Conservation (phyloP, 2,797 vertebrate genomes). For the Natrix natrix region DNA sequence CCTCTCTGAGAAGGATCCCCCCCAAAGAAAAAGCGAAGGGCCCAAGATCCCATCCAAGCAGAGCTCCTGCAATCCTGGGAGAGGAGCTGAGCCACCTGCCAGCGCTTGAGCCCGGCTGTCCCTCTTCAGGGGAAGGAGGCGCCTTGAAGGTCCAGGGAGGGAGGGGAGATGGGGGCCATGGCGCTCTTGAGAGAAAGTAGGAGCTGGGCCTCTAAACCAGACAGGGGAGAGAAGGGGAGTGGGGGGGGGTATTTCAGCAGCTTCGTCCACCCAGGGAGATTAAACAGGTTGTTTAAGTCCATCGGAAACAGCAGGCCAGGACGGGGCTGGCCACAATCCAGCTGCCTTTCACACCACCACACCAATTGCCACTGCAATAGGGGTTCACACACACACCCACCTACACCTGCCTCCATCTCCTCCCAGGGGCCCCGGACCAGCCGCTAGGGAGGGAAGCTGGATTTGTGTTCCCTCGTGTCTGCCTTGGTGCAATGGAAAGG, state of each 20-base stretch:
- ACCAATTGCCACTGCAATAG: conserved; percentile 47
- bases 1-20: neutral
- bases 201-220: conserved; percentile 61
- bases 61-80: too few species aligned
- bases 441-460: neutral
- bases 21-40: neutral
- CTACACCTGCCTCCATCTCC: conserved; percentile 17
- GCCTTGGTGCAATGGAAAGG: neutral
- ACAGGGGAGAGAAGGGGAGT: too few species aligned
- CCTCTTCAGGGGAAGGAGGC: conserved; percentile 58
- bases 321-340: conserved; percentile 55
- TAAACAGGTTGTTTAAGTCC: conserved; percentile 55
- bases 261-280: conserved; percentile 51
- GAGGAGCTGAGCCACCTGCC: conserved; percentile 5
- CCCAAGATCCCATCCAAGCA: neutral
- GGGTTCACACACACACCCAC: conserved; percentile 24
- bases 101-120: conserved; percentile 31
- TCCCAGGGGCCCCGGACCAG: too few species aligned
- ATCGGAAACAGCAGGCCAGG: conserved; percentile 51
- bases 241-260: conserved; percentile 65
- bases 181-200: conserved; percentile 63
- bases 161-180: conserved; percentile 71
- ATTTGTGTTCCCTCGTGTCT: neutral
- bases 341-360: conserved; percentile 49
- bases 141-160: conserved; percentile 52